Evolutionary conservation across 2,797 vertebrate genomes (phyloP).

Genomic region (Tinamus major): DNA sequence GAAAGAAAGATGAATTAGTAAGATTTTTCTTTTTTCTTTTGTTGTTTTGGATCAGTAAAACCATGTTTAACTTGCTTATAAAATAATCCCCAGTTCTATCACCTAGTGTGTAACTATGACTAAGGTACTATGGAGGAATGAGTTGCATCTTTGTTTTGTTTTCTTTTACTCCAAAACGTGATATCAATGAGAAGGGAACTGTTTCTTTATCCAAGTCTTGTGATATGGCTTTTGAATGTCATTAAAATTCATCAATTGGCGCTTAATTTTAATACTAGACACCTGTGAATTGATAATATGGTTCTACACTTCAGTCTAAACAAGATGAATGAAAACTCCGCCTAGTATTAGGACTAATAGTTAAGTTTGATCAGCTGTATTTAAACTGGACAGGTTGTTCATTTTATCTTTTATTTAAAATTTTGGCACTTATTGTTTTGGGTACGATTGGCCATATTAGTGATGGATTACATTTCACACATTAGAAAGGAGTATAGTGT

Average conservation of each 20-base stretch:
- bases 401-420: background rate
- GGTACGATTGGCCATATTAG: background rate
- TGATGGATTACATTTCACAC: rapidly evolving
- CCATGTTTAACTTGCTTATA: background rate
- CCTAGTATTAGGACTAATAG: background rate
- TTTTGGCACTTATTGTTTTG: background rate
- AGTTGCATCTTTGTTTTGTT: background rate
- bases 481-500: too few relatives aligned
- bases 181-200: background rate
- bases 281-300: background rate
- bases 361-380: background rate
- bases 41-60: background rate
- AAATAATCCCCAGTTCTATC: background rate
- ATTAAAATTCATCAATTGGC: background rate
- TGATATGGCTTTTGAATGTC: background rate
- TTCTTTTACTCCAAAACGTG: background rate
- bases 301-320: background rate
- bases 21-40: conserved; percentile 67
- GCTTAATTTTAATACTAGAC: background rate
- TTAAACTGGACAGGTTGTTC: background rate
- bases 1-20: conserved; percentile 95
- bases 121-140: rapidly evolving
- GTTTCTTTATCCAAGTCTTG: background rate
- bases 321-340: background rate
- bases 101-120: background rate